Evolutionary conservation across 2,797 vertebrate genomes (phyloP), one percentile per base, ranked within the genome.

Genomic region (Pseudochromis fuscus): DNA sequence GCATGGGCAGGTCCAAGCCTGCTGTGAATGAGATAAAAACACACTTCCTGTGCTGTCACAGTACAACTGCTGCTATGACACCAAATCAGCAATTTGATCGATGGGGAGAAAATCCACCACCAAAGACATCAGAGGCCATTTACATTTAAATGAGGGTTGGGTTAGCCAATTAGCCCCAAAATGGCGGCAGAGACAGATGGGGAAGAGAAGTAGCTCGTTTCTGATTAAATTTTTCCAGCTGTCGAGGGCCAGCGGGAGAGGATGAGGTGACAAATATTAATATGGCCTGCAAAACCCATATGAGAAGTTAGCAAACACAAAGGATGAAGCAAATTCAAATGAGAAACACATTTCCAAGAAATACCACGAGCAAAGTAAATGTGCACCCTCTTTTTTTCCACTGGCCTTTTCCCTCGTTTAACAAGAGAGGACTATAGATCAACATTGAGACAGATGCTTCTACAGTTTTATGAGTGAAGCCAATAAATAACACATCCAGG

Each of bases 111-210:
- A 74, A 82, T 65, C 23, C 46, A 67, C 72, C 58, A 70, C 33
- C 38, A 52, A 64, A 77, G 56, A 59, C 24, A 51, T 55, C 55
- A 28, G 57, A 68, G 75, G 13, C 46, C 52, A 90, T 92, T 91
- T 91, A 72, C 82, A 91, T 91, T 88, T 83, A 90, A 91, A 92
- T 91, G 69, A 84, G 56, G 59, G 46, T 16, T 51, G 59, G 80
- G 64, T 66, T 60, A 9, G 69, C 13, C 79, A 90, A 90, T 91
- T 87, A 91, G 65, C 60, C 38, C 30, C 50, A 77, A 81, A 75
- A 83, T 56, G 60, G 69, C 23, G 28, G 28, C 52, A 55, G 49
- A 68, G 65, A 78, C 63, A 79, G 79, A 82, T 62, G 71, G 80
- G 42, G 59, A 37, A 25, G 35, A 65, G 59, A 62, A 45, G 42